These are phyloP conservation scores for Cuniculus paca DNA, from an alignment of 2,797 vertebrate species.

Conservation along the genomic window DNA sequence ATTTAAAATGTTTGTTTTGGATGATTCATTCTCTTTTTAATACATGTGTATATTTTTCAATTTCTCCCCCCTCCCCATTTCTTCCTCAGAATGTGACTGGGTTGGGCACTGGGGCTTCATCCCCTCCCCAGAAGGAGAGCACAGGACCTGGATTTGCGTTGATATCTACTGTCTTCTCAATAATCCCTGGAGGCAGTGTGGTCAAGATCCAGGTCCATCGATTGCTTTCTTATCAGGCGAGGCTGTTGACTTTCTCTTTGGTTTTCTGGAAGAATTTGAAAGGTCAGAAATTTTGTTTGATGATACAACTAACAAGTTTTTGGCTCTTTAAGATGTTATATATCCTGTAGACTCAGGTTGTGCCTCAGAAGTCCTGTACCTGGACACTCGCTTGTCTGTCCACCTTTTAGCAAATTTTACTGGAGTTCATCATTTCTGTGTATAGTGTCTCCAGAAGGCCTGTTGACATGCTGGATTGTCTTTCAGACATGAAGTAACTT, in stretches of 20 bases:
- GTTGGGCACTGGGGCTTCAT: background rate
- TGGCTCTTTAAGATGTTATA: background rate
- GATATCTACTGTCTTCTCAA: background rate
- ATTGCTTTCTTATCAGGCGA: background rate
- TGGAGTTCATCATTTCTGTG: background rate
- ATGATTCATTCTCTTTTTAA: slow-evolving; percentile 17
- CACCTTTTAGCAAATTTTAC: background rate
- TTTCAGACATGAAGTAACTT: background rate
- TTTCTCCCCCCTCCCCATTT: background rate
- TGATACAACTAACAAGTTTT: background rate
- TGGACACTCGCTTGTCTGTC: background rate
- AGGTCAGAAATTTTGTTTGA: background rate
- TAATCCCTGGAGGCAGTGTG: background rate
- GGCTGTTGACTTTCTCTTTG: background rate
- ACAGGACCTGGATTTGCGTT: background rate
- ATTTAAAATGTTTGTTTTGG: slow-evolving; percentile 41
- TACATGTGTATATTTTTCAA: background rate
- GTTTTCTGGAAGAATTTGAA: slow-evolving; percentile 16
- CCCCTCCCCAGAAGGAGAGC: background rate
- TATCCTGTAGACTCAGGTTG: background rate
- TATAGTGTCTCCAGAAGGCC: background rate
- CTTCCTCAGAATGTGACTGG: background rate
- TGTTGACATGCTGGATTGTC: background rate
- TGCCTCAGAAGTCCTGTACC: too few species aligned
- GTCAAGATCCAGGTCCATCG: background rate